A percentile compares a stretch with the other conserved stretches of the same genome.
Evolutionary conservation across 2,888 invertebrate genomes (phyloP).

Genomic region (Cetonia aurata): DNA sequence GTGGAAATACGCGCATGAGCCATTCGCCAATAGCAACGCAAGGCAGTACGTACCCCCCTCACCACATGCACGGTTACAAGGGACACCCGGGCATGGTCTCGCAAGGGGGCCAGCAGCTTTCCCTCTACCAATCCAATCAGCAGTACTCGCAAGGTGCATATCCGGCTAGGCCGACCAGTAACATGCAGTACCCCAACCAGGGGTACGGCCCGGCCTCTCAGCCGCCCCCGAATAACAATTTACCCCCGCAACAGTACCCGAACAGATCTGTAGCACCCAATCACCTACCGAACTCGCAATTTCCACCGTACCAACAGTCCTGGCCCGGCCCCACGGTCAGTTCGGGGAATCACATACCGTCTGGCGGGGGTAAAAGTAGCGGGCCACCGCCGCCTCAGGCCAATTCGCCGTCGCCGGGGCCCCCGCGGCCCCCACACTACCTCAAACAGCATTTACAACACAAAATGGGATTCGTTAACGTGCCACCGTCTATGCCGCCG

Average conservation of each 20-base stretch:
- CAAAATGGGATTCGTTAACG: conserved; percentile 74
- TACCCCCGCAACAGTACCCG: conserved; percentile 68
- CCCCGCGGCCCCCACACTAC: conserved; percentile 73
- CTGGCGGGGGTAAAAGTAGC: conserved; percentile 55
- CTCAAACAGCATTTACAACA: conserved; percentile 80
- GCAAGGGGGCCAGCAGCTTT: conserved; percentile 67
- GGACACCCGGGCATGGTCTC: conserved; percentile 70
- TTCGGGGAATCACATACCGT: conserved; percentile 54
- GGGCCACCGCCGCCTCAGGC: conserved; percentile 59
- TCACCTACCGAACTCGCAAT: conserved; percentile 68
- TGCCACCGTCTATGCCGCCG: conserved; percentile 69
- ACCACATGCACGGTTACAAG: conserved; percentile 74
- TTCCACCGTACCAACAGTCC: conserved; percentile 61
- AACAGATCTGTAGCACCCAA: conserved; percentile 70
- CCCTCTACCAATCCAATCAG: conserved; percentile 71
- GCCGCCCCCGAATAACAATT: conserved; percentile 58
- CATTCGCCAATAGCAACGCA: conserved; percentile 77
- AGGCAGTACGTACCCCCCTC: conserved; percentile 72
- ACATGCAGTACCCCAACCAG: conserved; percentile 69
- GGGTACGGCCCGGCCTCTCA: conserved; percentile 70
- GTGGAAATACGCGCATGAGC: conserved; percentile 75
- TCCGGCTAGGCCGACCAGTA: conserved; percentile 65
- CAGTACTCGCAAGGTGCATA: conserved; percentile 71
- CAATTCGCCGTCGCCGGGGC: conserved; percentile 69
- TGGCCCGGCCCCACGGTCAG: conserved; percentile 59